Evolutionary conservation across 2,113 vertebrate species (phyloP), one percentile per base, ranked within the genome.

Genomic region (Hippocampus zosterae): DNA sequence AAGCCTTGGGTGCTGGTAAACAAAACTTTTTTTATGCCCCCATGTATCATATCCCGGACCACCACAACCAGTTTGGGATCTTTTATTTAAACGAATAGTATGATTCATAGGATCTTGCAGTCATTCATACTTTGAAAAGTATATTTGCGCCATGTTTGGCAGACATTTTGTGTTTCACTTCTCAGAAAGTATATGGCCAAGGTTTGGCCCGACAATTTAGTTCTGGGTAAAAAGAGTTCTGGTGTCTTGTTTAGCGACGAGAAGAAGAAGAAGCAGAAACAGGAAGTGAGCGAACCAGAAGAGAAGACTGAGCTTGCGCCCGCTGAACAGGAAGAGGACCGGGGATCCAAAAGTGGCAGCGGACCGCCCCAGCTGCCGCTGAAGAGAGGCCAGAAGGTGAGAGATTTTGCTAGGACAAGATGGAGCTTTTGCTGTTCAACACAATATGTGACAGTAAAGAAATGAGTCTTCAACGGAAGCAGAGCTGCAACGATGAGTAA

Each of bases 381-480:
- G 74, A 99, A 98, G 74, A 88, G 96, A 85, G 94, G 96, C 41
- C 96, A 98, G 37, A 97, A 93, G 95, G 97, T 65, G 37, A 65
- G n/a, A 42, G n/a, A 42, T 23, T 64, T 64, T 23, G 33, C 8
- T 18, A 56, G 1, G 15, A 57, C 23, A 25, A 57, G 23, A 57
- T 13, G 33, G 2, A 23, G 33, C 8, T 63, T 37, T 18, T 1
- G 15, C 25, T 18, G 27, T 33, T 2, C 23, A 1, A 60, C 25
- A 4, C 57, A 60, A 60, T 12, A 4, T 16, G 2, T 60, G 57
- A 60, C 25, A 2, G 23, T 15, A 12, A 60, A 27, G 18, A 13
- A 57, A 57, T 6, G 55, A 44, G 53, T 18, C 23, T 44, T 44
- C 10, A 44, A 44, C 9, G 10, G 9, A 44, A 12, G 1, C 12